Evolutionary conservation across 2,797 vertebrate species (phyloP).

Genomic region (Lagorchestes hirsutus): DNA sequence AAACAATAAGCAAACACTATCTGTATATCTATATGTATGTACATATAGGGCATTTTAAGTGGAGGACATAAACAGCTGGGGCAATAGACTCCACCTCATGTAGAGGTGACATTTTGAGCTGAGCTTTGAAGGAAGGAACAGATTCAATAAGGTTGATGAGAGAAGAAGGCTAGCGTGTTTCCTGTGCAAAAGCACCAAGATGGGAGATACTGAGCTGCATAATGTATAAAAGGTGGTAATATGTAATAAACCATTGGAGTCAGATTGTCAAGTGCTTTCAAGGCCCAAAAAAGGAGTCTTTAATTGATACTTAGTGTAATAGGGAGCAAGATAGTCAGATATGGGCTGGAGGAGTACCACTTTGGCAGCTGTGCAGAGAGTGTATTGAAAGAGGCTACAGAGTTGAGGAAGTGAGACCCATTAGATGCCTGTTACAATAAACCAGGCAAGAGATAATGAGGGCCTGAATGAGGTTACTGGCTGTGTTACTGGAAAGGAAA

Average conservation of each 20-base stretch:
- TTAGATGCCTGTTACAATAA: not conserved
- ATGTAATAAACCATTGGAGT: not conserved
- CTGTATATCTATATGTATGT: no score
- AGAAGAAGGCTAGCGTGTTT: no score
- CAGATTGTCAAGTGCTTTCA: not conserved
- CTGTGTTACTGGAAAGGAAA: not conserved
- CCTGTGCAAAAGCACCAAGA: no score
- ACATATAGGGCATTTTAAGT: no score
- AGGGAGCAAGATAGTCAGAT: not conserved
- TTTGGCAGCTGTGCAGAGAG: not conserved
- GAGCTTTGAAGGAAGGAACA: no score
- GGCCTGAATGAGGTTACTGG: not conserved
- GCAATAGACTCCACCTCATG: no score
- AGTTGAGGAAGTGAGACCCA: not conserved
- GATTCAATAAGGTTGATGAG: no score
- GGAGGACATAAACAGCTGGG: no score
- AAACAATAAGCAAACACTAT: no score
- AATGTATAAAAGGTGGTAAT: not conserved
- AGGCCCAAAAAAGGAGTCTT: not conserved
- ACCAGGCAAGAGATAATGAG: not conserved
- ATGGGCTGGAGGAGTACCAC: not conserved
- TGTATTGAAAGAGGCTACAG: not conserved
- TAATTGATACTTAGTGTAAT: not conserved
- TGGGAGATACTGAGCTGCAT: no score
- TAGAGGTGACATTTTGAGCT: no score